These are phyloP conservation scores for Myopa tessellatipennis DNA, from an alignment of 2,888 invertebrate genomes.

Conservation along the genomic window DNA sequence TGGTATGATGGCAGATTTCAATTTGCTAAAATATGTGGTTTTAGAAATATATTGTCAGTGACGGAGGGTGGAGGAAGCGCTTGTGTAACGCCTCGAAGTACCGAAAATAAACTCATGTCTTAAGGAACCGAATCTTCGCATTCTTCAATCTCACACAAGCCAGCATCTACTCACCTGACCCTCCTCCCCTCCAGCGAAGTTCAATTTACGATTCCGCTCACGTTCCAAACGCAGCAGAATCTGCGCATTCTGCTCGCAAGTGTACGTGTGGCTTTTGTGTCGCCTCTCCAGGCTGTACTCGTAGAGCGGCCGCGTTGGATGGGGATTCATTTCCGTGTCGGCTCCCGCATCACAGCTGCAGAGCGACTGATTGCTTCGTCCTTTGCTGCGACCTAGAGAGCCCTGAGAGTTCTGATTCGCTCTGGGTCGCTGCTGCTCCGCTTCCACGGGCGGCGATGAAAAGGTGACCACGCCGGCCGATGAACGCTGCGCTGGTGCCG, in stretches of 20 bases:
- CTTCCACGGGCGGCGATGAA: conserved; percentile 61
- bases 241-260: conserved; percentile 70
- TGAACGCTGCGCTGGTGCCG: conserved; percentile 44
- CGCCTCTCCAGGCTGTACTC: conserved; percentile 70
- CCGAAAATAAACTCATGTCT: too few species aligned
- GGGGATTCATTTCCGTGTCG: conserved; percentile 65
- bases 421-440: conserved; percentile 45
- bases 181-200: conserved; percentile 49
- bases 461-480: conserved; percentile 63
- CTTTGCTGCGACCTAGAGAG: conserved; percentile 64
- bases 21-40: too few species aligned
- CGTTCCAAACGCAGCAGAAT: conserved; percentile 68
- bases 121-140: too few species aligned
- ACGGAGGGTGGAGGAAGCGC: too few species aligned
- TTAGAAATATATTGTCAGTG: too few species aligned
- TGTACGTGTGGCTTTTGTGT: conserved; percentile 68
- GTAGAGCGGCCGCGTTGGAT: conserved; percentile 65
- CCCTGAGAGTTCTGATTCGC: conserved; percentile 58
- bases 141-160: too few species aligned
- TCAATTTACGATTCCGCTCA: conserved; percentile 64
- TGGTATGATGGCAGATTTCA: too few species aligned
- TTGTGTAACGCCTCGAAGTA: too few species aligned
- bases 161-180: conserved; percentile 57
- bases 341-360: conserved; percentile 68
- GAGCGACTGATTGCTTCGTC: conserved; percentile 67